Percentiles rank a stretch among this genome's conserved stretches.
These are phyloP conservation scores for Glaucopsyche alexis DNA, from an alignment of 2,888 invertebrate genomes.

Conservation along the genomic window DNA sequence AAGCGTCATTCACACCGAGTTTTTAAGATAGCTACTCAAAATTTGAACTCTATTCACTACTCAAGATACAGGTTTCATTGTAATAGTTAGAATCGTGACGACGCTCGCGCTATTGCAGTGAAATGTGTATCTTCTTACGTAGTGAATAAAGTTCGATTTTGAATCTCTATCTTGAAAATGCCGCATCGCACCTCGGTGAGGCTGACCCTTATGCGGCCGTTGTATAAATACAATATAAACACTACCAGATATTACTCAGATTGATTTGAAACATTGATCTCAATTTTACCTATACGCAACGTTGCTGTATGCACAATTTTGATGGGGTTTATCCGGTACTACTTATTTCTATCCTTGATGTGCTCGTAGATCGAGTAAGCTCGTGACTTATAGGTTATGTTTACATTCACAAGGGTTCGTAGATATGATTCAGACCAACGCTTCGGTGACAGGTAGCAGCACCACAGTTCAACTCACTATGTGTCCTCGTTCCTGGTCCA, in stretches of 20 bases:
- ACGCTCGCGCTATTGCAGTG: no score
- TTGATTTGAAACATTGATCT: constrained; percentile 30
- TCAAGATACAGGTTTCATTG: no score
- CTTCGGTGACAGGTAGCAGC: constrained; percentile 37
- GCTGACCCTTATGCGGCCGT: background rate
- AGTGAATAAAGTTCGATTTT: no score
- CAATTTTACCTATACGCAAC: constrained; percentile 17
- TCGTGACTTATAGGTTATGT: background rate
- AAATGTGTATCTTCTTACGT: no score
- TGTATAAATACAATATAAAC: constrained; percentile 36
- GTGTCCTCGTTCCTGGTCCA: constrained; percentile 39
- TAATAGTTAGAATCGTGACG: no score
- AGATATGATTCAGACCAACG: constrained; percentile 24
- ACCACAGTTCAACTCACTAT: constrained; percentile 38
- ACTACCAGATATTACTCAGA: constrained; percentile 40
- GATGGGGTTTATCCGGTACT: background rate
- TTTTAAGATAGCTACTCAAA: no score
- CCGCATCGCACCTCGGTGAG: no score
- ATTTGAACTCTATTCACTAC: no score
- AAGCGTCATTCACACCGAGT: no score
- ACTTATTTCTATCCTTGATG: constrained; percentile 6
- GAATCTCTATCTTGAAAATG: no score
- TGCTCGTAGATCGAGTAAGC: background rate
- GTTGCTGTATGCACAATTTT: background rate
- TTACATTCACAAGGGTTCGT: constrained; percentile 4